These are phyloP conservation scores for Gryon sp. DNA, from an alignment of 1,140 invertebrate species.

Conservation along the genomic window DNA sequence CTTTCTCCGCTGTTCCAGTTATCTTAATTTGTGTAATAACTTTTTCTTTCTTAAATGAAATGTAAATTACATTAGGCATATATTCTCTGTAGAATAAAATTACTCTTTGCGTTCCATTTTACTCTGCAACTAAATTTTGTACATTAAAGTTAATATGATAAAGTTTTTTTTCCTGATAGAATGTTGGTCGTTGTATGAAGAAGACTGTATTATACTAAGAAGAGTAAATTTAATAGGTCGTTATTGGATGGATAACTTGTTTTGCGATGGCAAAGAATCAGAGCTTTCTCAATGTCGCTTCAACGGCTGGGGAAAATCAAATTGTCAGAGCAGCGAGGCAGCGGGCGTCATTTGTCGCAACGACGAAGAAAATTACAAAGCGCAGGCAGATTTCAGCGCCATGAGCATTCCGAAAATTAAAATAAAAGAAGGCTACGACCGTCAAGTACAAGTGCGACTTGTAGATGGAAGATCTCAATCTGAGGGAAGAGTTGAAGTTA, in stretches of 20 bases:
- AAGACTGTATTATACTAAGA: no score
- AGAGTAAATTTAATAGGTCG: constrained; percentile 83
- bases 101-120: no score
- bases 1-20: no score
- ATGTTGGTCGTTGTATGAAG: no score
- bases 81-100: no score
- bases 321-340: constrained; percentile 88
- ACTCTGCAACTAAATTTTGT: not conserved
- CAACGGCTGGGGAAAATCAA: constrained; percentile 89
- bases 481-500: constrained; percentile 91
- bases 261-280: constrained; percentile 89
- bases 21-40: no score
- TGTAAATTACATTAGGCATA: no score
- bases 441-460: constrained; percentile 79
- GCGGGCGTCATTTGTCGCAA: constrained; percentile 88
- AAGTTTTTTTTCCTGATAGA: no score
- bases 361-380: constrained; percentile 65
- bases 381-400: constrained; percentile 40
- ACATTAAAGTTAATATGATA: no score
- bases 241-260: constrained; percentile 94
- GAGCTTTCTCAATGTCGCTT: constrained; percentile 87
- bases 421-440: constrained; percentile 74
- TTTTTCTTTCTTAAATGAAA: no score
- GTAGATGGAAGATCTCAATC: constrained; percentile 81
- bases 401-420: constrained; percentile 62